Percentiles rank a stretch among this genome's conserved stretches.
These are phyloP conservation scores for Hycleus phaleratus DNA, from an alignment of 1,140 invertebrate genomes.

Conservation along the genomic window DNA sequence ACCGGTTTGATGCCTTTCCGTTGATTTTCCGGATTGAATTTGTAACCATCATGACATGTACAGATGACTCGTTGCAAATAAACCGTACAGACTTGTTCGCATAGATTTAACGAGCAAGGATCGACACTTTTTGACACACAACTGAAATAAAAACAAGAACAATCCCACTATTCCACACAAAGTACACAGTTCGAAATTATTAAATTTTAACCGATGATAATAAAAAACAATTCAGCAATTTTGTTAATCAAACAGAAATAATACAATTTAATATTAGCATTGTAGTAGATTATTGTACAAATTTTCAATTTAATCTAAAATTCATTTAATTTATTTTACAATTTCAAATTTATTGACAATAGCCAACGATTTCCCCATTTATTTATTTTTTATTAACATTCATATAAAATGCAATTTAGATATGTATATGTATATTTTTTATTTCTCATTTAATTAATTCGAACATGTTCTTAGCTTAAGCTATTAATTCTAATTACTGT, in stretches of 20 bases:
- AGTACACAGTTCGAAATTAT: neutral
- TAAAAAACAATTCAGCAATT: neutral
- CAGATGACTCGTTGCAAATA: constrained; percentile 54
- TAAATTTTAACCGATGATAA: neutral
- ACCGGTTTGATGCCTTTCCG: constrained; percentile 46
- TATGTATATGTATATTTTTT: no score
- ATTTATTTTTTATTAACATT: no score
- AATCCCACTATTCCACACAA: neutral
- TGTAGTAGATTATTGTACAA: neutral
- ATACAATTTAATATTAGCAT: neutral
- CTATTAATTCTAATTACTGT: no score
- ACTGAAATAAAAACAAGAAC: constrained; percentile 36
- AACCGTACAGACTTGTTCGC: constrained; percentile 56
- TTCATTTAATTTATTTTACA: neutral
- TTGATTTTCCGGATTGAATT: constrained; percentile 50
- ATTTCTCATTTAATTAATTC: no score
- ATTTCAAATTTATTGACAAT: no score
- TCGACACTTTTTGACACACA: constrained; percentile 52
- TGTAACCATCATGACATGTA: constrained; percentile 54
- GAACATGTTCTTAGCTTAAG: no score
- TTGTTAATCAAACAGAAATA: no score
- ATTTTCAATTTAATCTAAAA: neutral
- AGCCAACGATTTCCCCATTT: no score
- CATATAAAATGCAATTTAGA: no score
- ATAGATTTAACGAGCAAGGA: constrained; percentile 54